Base-by-base conservation (phyloP, 2,797 vertebrate genomes). In the Peromyscus nudipes region DNA sequence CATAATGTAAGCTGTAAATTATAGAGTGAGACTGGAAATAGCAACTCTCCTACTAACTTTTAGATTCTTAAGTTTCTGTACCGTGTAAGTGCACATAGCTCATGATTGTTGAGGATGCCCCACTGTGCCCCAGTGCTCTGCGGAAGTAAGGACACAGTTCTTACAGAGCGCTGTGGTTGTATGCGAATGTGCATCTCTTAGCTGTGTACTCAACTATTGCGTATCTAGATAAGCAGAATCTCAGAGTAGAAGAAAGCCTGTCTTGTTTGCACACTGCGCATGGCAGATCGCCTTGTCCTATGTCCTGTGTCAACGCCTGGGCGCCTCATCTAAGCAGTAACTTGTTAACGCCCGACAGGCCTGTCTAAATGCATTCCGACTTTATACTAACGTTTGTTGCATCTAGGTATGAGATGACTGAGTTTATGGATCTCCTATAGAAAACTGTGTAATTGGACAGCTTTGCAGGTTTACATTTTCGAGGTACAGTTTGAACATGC, bases 21-120 rank as follows among this genome's bases (percentile, higher is more conserved):
- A 89, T 97, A 97, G 95, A 97, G 76, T 94, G 88, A 98, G 97
- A 96, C 94, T 96, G 96, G 84, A 96, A 97, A 79, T 77, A 75
- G 87, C 97, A 96, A 96, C 96, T 98, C 98, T 89, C 90, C 91
- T 98, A 95, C 91, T 98, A 97, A 91, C 97, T 96, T 55, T 73
- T 97, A 97, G 97, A 96, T 82, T 96, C 57, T 98, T 98, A 98
- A 97, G 97, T 97, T 98, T 98, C 97, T 96, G 83, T 95, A 95
- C 97, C 40, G 64, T 95, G 85, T 97, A 34, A 62, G 71, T 97
- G 84, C 94, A 85, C 97, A 79, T 96, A 71, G 52, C 82, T 92
- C 88, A 84, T 97, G 88, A 84, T 13, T 8, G 25, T 12, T 52
- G 49, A 67, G 67, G 23, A 2, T 57, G 49, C n/a, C 8, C 3